phyloP scores from a whole-genome alignment of 2,797 vertebrate species.

The Acrossocheilus wenchowensis region DNA sequence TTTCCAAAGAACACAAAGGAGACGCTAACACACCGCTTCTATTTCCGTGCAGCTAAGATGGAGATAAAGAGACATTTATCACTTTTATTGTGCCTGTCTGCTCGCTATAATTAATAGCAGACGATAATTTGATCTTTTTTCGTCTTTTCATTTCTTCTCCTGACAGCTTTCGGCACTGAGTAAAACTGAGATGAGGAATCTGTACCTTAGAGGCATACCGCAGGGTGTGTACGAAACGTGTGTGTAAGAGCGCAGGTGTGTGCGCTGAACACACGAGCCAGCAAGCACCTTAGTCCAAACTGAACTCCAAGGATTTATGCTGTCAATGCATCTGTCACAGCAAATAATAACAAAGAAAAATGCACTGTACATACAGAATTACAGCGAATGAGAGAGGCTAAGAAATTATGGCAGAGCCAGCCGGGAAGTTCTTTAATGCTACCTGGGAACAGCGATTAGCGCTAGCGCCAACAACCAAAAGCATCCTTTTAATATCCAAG shows the following conservation, averaged over 20 bases:
- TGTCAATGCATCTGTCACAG: slow-evolving; percentile 40
- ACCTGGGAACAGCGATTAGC: slow-evolving; percentile 1
- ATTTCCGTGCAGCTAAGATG: slow-evolving; percentile 52
- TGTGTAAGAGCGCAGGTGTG: slow-evolving; percentile 5
- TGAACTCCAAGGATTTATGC: slow-evolving; percentile 34
- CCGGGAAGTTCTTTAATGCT: background rate
- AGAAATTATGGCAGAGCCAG: slow-evolving; percentile 4
- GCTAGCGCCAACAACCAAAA: slow-evolving; percentile 8
- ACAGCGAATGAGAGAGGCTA: background rate
- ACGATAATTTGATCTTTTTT: slow-evolving; percentile 77
- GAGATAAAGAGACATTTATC: slow-evolving; percentile 76
- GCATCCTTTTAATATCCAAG: slow-evolving; percentile 15
- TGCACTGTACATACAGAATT: slow-evolving; percentile 8
- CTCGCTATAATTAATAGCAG: slow-evolving; percentile 78
- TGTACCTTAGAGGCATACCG: slow-evolving; percentile 59
- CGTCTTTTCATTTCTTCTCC: slow-evolving; percentile 71
- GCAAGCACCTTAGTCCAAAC: slow-evolving; percentile 24
- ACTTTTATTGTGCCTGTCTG: slow-evolving; percentile 70
- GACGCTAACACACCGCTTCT: slow-evolving; percentile 47
- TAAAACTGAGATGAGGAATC: slow-evolving; percentile 48
- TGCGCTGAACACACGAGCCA: background rate
- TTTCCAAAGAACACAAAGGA: slow-evolving; percentile 56
- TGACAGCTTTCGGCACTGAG: slow-evolving; percentile 39
- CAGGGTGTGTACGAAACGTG: slow-evolving; percentile 14
- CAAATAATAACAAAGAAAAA: slow-evolving; percentile 37